Evolutionary conservation across 1,140 invertebrate species (phyloP).

Genomic region (Macrobrachium nipponense): DNA sequence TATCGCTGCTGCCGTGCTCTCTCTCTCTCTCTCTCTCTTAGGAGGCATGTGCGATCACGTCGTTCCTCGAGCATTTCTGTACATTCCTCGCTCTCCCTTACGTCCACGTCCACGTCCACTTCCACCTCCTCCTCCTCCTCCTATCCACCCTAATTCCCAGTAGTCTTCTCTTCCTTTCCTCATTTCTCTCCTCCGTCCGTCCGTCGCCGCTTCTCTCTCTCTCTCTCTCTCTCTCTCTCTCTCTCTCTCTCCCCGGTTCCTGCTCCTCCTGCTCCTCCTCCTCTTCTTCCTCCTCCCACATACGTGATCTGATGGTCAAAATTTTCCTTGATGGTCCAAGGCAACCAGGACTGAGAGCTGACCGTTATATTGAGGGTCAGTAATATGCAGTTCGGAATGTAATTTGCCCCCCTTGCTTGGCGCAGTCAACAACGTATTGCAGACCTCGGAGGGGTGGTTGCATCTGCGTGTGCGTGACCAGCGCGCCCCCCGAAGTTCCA

Average conservation of each 20-base stretch:
- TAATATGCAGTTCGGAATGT: slow-evolving; percentile 61
- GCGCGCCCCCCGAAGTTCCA: slow-evolving; percentile 26
- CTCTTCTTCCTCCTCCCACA: background rate
- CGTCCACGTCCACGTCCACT: no score
- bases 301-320: slow-evolving; percentile 34
- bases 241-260: background rate
- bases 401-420: slow-evolving; percentile 59
- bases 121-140: no score
- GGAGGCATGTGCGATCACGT: no score
- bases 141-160: no score
- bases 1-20: no score
- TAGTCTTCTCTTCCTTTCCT: no score
- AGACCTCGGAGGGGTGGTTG: slow-evolving; percentile 49
- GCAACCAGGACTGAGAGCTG: slow-evolving; percentile 55
- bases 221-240: no score
- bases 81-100: no score
- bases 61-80: no score
- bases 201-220: no score
- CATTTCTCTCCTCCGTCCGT: no score
- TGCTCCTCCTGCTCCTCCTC: background rate
- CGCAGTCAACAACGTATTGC: slow-evolving; percentile 61
- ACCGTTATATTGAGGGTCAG: slow-evolving; percentile 59
- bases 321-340: slow-evolving; percentile 14
- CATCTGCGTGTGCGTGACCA: slow-evolving; percentile 33
- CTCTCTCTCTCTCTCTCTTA: no score